These are phyloP conservation scores for Linurgus olivaceus DNA, from an alignment of 2,797 vertebrate genomes.

Conservation along the genomic window DNA sequence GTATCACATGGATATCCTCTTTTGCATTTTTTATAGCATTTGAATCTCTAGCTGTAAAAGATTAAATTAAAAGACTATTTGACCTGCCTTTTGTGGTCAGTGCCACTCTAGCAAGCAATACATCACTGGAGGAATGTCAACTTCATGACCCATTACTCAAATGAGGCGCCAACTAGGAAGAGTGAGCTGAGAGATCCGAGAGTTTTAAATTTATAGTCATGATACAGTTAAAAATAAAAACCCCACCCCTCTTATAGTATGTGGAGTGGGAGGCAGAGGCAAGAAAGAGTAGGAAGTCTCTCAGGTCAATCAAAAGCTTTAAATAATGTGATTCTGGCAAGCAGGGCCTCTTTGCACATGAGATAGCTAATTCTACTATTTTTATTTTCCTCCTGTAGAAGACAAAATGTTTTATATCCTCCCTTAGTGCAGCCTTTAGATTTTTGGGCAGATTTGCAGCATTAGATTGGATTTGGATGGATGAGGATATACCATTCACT, in stretches of 20 bases:
- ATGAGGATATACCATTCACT: background rate
- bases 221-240: conserved; percentile 25
- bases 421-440: background rate
- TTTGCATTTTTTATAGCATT: background rate
- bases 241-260: background rate
- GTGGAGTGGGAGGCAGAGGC: conserved; percentile 7
- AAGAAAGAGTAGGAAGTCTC: conserved; percentile 6
- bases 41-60: conserved; percentile 42
- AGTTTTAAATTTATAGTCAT: conserved; percentile 46
- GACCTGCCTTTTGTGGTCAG: conserved; percentile 29
- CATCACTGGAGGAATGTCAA: conserved; percentile 44
- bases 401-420: background rate
- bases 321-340: conserved; percentile 23
- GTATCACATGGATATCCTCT: conserved; percentile 9
- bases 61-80: conserved; percentile 51
- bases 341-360: background rate
- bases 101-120: conserved; percentile 40
- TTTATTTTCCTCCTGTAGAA: background rate
- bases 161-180: conserved; percentile 28
- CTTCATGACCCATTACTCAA: conserved; percentile 55
- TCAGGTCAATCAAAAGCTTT: conserved; percentile 28
- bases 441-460: background rate
- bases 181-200: conserved; percentile 1
- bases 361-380: background rate
- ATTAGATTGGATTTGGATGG: background rate